phyloP scores from a whole-genome alignment of 2,113 vertebrate genomes.

The Ailurus styani region DNA sequence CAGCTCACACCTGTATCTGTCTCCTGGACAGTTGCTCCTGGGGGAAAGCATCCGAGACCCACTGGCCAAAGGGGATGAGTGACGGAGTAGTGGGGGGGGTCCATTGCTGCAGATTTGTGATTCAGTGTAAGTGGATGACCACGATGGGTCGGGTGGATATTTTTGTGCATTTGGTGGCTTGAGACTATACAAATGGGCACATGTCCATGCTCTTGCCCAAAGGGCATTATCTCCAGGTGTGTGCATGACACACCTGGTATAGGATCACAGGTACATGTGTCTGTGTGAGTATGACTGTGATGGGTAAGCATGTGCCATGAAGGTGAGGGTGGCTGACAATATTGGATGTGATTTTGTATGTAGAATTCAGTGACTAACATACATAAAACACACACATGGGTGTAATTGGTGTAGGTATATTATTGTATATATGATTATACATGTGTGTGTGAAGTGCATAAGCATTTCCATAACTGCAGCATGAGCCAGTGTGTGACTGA shows the following conservation, averaged over 20 bases:
- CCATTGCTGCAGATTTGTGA: not conserved
- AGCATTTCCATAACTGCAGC: not conserved
- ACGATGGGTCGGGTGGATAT: not conserved
- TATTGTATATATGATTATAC: too few species aligned
- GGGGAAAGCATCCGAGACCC: not conserved
- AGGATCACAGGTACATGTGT: accelerated
- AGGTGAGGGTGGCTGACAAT: not conserved
- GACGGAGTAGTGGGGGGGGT: not conserved
- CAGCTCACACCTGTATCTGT: not conserved
- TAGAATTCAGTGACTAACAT: not conserved
- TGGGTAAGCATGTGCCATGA: not conserved
- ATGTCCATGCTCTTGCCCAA: too few species aligned
- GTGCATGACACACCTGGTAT: accelerated
- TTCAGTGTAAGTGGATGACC: not conserved
- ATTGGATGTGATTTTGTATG: not conserved
- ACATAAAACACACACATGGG: not conserved
- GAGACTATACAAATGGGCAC: not conserved
- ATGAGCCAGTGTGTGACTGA: not conserved
- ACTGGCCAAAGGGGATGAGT: not conserved
- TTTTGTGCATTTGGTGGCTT: not conserved
- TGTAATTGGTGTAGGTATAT: too few species aligned
- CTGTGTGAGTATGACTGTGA: not conserved
- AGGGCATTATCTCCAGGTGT: not conserved
- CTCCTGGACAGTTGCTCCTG: not conserved
- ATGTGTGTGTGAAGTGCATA: not conserved